phyloP scores from a whole-genome alignment of 1,140 invertebrate species.

The Vanessa atalanta region DNA sequence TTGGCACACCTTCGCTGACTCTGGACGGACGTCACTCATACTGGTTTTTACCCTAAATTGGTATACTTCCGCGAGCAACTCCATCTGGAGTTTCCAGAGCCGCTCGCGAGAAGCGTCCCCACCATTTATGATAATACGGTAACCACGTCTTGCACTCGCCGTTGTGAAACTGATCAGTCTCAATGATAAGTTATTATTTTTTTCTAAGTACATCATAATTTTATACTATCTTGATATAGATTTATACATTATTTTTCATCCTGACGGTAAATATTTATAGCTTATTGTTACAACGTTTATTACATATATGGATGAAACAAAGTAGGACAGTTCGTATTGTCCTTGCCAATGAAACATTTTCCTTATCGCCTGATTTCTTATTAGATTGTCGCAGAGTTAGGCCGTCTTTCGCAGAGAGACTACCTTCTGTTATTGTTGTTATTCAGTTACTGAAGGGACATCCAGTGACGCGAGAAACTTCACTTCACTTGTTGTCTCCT shows the following conservation, averaged over 20 bases:
- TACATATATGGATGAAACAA: constrained; percentile 51
- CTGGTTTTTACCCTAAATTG: too few species aligned
- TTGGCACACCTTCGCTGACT: too few species aligned
- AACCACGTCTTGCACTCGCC: too few species aligned
- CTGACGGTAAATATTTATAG: constrained; percentile 1
- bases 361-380: constrained; percentile 69
- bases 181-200: too few species aligned
- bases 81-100: too few species aligned
- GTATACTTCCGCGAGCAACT: too few species aligned
- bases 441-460: constrained; percentile 66
- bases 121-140: too few species aligned
- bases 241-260: background rate
- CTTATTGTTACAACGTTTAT: constrained; percentile 32
- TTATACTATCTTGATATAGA: too few species aligned
- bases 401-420: constrained; percentile 49
- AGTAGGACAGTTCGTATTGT: constrained; percentile 60
- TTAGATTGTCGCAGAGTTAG: constrained; percentile 68
- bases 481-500: constrained; percentile 63
- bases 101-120: too few species aligned
- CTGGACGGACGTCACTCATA: too few species aligned
- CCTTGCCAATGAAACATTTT: constrained; percentile 69
- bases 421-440: constrained; percentile 63
- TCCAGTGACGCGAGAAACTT: constrained; percentile 59
- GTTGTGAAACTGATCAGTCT: too few species aligned
- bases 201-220: too few species aligned